phyloP scores from a whole-genome alignment of 2,797 vertebrate genomes.

The Typhlichthys eigenmanni region DNA sequence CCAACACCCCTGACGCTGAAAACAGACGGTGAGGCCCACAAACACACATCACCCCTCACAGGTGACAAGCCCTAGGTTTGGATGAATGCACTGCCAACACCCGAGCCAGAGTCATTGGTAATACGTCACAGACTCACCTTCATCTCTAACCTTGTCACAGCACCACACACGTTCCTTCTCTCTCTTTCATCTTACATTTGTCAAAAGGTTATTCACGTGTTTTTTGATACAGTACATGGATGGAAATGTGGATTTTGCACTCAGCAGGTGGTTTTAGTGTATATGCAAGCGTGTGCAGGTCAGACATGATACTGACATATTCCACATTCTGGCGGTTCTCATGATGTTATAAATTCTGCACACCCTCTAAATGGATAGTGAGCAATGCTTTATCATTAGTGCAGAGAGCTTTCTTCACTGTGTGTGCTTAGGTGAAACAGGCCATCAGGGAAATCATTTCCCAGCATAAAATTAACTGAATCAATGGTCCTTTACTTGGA shows the following conservation, averaged over 20 bases:
- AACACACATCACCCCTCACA: slow-evolving; percentile 8
- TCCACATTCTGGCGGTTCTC: slow-evolving; percentile 20
- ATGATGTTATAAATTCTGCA: slow-evolving; percentile 54
- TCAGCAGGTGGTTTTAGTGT: slow-evolving; percentile 24
- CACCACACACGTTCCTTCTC: too few species aligned
- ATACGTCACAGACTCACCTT: neutral
- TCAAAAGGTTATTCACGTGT: too few species aligned
- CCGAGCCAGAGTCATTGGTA: slow-evolving; percentile 22
- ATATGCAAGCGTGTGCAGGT: slow-evolving; percentile 17
- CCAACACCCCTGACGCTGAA: slow-evolving; percentile 93
- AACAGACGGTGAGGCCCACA: slow-evolving; percentile 86
- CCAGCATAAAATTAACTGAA: slow-evolving; percentile 81
- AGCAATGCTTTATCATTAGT: slow-evolving; percentile 69
- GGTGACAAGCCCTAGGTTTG: slow-evolving; percentile 8
- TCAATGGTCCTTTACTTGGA: slow-evolving; percentile 74
- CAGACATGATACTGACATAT: slow-evolving; percentile 14
- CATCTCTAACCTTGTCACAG: neutral
- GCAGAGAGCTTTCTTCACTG: slow-evolving; percentile 59
- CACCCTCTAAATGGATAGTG: slow-evolving; percentile 59
- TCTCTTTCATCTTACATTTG: too few species aligned
- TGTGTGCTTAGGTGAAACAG: slow-evolving; percentile 65
- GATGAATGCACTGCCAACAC: slow-evolving; percentile 13
- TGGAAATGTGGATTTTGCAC: slow-evolving; percentile 35
- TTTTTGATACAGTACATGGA: slow-evolving; percentile 1
- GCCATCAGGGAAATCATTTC: slow-evolving; percentile 79